phyloP scores from a whole-genome alignment of 2,888 invertebrate genomes.

The Agrotis segetum region DNA sequence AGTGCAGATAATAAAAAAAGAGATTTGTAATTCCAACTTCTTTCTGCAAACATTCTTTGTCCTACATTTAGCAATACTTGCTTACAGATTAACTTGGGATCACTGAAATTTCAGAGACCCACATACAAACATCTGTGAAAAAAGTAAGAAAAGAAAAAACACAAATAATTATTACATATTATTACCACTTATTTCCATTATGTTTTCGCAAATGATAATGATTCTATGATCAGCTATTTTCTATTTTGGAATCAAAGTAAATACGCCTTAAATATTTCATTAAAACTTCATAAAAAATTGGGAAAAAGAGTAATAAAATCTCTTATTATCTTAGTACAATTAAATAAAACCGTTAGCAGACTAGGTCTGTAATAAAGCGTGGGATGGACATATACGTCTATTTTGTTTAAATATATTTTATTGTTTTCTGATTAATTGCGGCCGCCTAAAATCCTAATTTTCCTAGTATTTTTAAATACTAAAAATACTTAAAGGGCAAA shows the following conservation, averaged over 20 bases:
- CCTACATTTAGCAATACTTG: too few relatives aligned
- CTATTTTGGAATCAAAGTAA: not conserved
- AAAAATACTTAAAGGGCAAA: not conserved
- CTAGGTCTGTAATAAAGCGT: conserved; percentile 8
- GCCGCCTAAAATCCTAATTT: conserved; percentile 17
- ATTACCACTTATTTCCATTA: too few relatives aligned
- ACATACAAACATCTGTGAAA: too few relatives aligned
- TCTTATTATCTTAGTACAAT: conserved; percentile 10
- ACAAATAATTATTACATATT: too few relatives aligned
- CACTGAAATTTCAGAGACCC: too few relatives aligned
- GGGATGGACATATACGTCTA: conserved; percentile 4
- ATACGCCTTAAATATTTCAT: not conserved
- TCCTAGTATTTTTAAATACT: conserved; percentile 14
- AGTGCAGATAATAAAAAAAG: too few relatives aligned
- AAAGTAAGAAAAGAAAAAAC: too few relatives aligned
- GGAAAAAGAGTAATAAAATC: not conserved
- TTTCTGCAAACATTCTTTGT: too few relatives aligned
- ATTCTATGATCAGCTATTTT: not conserved
- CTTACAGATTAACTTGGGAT: too few relatives aligned
- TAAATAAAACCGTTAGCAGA: conserved; percentile 16
- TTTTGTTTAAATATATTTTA: conserved; percentile 23
- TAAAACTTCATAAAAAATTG: conserved; percentile 2
- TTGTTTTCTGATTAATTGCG: conserved; percentile 39
- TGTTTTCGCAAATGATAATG: too few relatives aligned
- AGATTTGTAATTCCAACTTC: too few relatives aligned